phyloP scores from a whole-genome alignment of 2,797 vertebrate species.

The Atherinosoma microstoma region DNA sequence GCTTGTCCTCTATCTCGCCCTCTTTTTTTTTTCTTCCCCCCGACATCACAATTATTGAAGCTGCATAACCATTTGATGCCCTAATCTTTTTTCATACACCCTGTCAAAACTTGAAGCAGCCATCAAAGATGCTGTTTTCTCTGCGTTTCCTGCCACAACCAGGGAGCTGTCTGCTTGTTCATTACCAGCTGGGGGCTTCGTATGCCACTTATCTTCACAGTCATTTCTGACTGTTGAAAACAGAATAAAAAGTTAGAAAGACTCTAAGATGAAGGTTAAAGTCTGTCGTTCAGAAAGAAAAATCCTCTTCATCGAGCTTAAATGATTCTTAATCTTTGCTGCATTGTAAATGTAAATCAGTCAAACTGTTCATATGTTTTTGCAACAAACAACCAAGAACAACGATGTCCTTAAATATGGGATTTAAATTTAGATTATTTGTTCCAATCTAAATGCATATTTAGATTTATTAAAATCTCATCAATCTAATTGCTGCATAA shows the following conservation, averaged over 20 bases:
- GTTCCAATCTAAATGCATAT: constrained; percentile 1
- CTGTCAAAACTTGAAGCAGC: constrained; percentile 41
- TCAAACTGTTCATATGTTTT: neutral
- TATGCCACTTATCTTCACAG: constrained; percentile 22
- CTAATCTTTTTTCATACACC: constrained; percentile 50
- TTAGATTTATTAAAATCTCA: constrained; percentile 15
- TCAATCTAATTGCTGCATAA: constrained; percentile 30
- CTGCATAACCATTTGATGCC: constrained; percentile 55
- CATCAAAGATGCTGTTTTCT: constrained; percentile 32
- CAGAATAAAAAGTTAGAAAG: neutral
- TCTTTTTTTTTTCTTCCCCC: constrained; percentile 6
- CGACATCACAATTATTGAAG: constrained; percentile 42
- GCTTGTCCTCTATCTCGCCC: constrained; percentile 4
- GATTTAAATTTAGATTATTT: neutral
- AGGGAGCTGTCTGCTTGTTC: neutral
- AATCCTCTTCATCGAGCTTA: neutral
- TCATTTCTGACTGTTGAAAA: constrained; percentile 18
- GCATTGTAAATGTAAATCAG: neutral
- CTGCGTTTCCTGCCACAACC: constrained; percentile 25
- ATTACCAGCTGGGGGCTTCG: constrained; percentile 25
- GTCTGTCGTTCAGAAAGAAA: neutral
- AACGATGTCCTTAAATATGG: neutral
- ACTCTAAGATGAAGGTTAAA: neutral
- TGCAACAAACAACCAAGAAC: neutral
- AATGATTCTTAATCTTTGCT: neutral